Evolutionary conservation across 2,888 invertebrate species (phyloP), one percentile per base, ranked within the genome.

Genomic region (Epistrophella euchroma): DNA sequence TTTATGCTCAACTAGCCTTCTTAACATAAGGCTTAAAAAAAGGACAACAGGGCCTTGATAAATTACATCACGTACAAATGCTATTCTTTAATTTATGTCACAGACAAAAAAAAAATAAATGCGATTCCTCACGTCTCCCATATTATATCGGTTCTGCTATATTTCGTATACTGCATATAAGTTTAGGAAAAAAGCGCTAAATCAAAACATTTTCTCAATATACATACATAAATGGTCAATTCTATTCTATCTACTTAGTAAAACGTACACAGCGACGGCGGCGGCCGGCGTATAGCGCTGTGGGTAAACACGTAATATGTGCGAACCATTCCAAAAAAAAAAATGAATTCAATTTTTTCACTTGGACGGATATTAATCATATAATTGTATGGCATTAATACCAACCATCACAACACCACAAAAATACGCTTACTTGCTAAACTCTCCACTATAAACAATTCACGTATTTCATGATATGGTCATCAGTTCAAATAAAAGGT

Each of bases 321-420:
- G n/a, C n/a, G 64, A 64, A 28, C 55, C 52, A 35, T 58, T 47
- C 43, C 43, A 43, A 43, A 6, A 6, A 35, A 76, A 58, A 68
- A 58, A 37, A 19, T 68, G 22, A 72, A 72, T 72, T 66, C 82
- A 35, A 72, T 72, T 77, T 71, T 66, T 68, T 52, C 83, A 62
- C 55, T 78, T 83, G 70, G 52, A 32, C 56, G 32, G 40, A 70
- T 56, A 78, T 83, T 73, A 78, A 78, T 73, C 83, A 78, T 40
- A 66, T 68, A 73, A 45, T 43, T 25, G 15, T 66, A 32, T 35
- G 32, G 17, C 45, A 66, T 66, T 47, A 11, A 32, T 47, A 32
- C 32, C 28, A 28, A 11, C 17, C 37, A 37, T 9, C 32, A 32
- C 32, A 32, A 0, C 22, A 58, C 10, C 22, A 58, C 15, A 64